Evolutionary conservation across 2,113 vertebrate species (phyloP).

Genomic region (Mesitornis unicolor): DNA sequence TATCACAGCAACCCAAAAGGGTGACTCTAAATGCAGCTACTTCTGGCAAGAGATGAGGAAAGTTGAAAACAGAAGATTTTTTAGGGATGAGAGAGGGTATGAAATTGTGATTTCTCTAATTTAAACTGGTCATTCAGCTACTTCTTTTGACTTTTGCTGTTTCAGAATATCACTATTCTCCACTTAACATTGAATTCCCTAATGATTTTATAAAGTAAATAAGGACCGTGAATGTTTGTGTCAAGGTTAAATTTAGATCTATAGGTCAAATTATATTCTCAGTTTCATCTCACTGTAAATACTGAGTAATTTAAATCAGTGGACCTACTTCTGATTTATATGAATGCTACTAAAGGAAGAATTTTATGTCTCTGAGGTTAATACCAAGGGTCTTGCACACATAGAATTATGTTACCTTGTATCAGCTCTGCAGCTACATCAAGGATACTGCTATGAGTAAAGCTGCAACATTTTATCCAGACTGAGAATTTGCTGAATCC

Average conservation of each 20-base stretch:
- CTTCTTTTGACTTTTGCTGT: background rate
- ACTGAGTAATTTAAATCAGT: slow-evolving; percentile 12
- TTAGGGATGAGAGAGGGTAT: background rate
- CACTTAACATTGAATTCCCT: background rate
- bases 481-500: background rate
- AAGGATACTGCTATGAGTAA: background rate
- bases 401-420: background rate
- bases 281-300: background rate
- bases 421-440: background rate
- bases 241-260: background rate
- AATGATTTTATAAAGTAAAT: background rate
- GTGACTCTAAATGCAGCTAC: background rate
- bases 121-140: background rate
- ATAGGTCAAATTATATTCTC: background rate
- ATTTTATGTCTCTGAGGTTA: background rate
- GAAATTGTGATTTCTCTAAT: background rate
- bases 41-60: background rate
- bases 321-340: background rate
- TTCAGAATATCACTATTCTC: background rate
- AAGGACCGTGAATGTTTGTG: background rate
- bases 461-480: background rate
- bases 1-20: background rate
- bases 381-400: background rate
- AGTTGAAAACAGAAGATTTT: background rate
- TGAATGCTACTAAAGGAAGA: background rate